phyloP scores from a whole-genome alignment of 2,113 vertebrate genomes.

The Pyxicephalus adspersus region DNA sequence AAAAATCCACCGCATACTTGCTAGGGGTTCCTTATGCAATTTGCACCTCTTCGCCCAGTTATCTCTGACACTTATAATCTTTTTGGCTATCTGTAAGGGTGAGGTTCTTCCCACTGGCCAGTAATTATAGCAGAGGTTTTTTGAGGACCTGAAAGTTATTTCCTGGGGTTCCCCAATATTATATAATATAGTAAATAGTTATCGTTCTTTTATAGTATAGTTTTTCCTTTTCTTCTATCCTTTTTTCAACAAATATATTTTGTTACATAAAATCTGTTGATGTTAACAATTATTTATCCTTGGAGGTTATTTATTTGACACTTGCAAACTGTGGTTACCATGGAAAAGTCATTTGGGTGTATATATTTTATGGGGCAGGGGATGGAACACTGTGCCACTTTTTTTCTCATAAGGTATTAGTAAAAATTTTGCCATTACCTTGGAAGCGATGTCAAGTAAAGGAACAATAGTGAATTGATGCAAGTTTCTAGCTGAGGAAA shows the following conservation, averaged over 20 bases:
- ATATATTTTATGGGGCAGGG: not conserved
- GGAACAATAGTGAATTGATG: not conserved
- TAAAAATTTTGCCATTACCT: constrained; percentile 10
- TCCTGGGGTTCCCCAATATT: too few species aligned
- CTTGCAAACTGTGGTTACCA: constrained; percentile 11
- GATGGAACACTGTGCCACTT: not conserved
- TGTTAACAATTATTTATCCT: constrained; percentile 5
- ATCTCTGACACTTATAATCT: too few species aligned
- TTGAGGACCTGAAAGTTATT: too few species aligned
- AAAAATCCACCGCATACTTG: too few species aligned
- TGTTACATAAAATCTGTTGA: not conserved
- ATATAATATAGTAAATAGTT: too few species aligned
- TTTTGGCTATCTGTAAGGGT: too few species aligned
- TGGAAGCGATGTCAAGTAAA: not conserved
- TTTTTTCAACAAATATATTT: constrained; percentile 4
- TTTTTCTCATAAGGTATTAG: constrained; percentile 7
- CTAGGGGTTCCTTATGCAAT: too few species aligned
- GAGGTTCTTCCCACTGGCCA: too few species aligned
- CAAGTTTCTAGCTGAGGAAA: not conserved
- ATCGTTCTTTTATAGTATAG: too few species aligned
- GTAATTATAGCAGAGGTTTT: too few species aligned
- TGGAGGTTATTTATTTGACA: not conserved
- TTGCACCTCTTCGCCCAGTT: too few species aligned
- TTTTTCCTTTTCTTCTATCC: too few species aligned
- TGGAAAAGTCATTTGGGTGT: constrained; percentile 1